phyloP scores from a whole-genome alignment of 1,140 invertebrate genomes.

The Agrypnia vestita region DNA sequence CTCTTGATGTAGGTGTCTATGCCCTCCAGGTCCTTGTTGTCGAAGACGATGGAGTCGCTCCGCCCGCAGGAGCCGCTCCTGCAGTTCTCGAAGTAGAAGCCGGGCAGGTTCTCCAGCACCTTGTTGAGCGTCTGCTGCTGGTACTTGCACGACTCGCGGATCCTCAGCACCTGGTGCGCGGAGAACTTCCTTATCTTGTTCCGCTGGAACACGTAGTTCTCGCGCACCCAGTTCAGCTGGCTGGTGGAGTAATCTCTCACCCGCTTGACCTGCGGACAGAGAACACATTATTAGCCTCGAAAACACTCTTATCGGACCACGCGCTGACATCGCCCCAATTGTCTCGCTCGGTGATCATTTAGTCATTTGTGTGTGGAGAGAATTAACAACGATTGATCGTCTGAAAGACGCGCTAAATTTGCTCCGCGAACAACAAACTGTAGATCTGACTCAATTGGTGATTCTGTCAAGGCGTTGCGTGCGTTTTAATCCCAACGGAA shows the following conservation, averaged over 20 bases:
- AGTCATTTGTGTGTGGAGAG: no score
- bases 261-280: slow-evolving; percentile 79
- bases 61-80: slow-evolving; percentile 88
- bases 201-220: slow-evolving; percentile 96
- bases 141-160: slow-evolving; percentile 95
- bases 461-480: not conserved
- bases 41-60: slow-evolving; percentile 84
- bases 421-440: no score
- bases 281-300: not conserved
- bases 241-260: slow-evolving; percentile 92
- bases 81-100: slow-evolving; percentile 93
- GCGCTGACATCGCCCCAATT: not conserved
- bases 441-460: not conserved
- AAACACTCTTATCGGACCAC: slow-evolving; percentile 2
- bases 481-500: no score
- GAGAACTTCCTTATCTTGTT: slow-evolving; percentile 96
- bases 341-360: not conserved
- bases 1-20: slow-evolving; percentile 79
- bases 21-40: slow-evolving; percentile 76
- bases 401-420: no score
- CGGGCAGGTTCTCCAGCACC: slow-evolving; percentile 94
- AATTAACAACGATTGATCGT: no score
- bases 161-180: slow-evolving; percentile 88
- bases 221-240: slow-evolving; percentile 93
- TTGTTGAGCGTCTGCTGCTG: slow-evolving; percentile 96